Base-by-base conservation (phyloP, 2,888 invertebrate species). In the Argyra leucocephala region DNA sequence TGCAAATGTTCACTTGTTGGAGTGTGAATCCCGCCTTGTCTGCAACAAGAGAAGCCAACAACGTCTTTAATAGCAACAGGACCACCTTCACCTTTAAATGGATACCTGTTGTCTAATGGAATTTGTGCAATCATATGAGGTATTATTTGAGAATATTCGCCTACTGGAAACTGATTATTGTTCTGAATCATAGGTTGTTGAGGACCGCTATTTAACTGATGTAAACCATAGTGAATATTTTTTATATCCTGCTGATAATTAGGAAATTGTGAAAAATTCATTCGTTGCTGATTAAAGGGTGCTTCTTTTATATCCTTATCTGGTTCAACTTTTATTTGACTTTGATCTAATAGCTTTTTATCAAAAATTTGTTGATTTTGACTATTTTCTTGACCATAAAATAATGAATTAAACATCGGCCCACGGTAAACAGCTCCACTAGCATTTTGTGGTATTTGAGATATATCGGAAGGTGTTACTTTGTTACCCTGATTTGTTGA, bases 1-100 rank as follows among this genome's bases (percentile, higher is more conserved):
- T 87, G 83, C 57, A 88, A 77, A 74, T 89, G 89, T 75, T 89
- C 89, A 2, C 85, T 84, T 6, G 88, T 87, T 23, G 89, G 88
- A 68, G 87, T 85, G 68, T 86, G 85, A 2, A 86, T 88, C 4
- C 89, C 87, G 24, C 88, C 89, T 76, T 88, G 85, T 48, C 89
- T 84, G 75, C 89, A 89, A 72, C 89, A 89, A 70, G 89, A 86
- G 67, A 87, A 87, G 10, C 89, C 89, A 61, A 84, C 79, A 73
- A 84, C 85, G 66, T 83, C 83, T 69, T 82, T 83, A 64, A 88
- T 82, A 63, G 82, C 80, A 23, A 82, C 84, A 24, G 89, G 88
- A 15, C 89, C 89, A 58, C 88, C 88, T 70, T 88, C 88, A 18
- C 89, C 88, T 67, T 84, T 80, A 75, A 83, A 89, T 68, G 84